Evolutionary conservation across 2,888 invertebrate species (phyloP).

Genomic region (Lampropteryx suffumata): DNA sequence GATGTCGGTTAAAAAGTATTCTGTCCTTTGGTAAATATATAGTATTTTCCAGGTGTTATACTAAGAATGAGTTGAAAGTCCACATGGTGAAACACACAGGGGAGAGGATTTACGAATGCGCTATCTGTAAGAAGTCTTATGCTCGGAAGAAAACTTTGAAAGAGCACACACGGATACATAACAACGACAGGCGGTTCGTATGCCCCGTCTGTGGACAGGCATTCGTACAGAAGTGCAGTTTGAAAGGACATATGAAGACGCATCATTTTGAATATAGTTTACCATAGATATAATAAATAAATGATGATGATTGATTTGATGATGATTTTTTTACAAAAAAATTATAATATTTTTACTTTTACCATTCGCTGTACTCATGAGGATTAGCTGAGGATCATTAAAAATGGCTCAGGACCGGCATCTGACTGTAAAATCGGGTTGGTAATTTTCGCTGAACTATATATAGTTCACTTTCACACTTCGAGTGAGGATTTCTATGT

Average conservation of each 20-base stretch:
- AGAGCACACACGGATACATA: slow-evolving; percentile 52
- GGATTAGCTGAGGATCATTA: too few relatives aligned
- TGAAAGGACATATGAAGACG: slow-evolving; percentile 19
- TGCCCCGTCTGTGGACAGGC: slow-evolving; percentile 43
- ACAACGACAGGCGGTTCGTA: slow-evolving; percentile 42
- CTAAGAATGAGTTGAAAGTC: slow-evolving; percentile 50
- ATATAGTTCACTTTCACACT: too few relatives aligned
- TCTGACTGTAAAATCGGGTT: too few relatives aligned
- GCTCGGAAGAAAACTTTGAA: slow-evolving; percentile 40
- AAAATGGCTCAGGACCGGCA: too few relatives aligned
- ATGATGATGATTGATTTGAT: too few relatives aligned
- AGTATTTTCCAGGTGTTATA: slow-evolving; percentile 13
- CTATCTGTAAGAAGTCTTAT: slow-evolving; percentile 55
- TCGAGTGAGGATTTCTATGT: too few relatives aligned
- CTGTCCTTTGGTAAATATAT: too few relatives aligned
- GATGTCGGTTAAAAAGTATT: too few relatives aligned
- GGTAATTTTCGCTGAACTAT: too few relatives aligned
- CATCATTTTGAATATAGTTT: slow-evolving; percentile 20
- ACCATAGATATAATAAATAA: not conserved
- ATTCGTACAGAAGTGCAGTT: slow-evolving; percentile 53
- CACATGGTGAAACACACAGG: slow-evolving; percentile 66
- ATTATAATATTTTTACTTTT: too few relatives aligned
- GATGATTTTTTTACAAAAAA: too few relatives aligned
- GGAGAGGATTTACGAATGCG: slow-evolving; percentile 52
- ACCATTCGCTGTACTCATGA: too few relatives aligned